phyloP scores from a whole-genome alignment of 2,888 invertebrate species.

The Metalampra italica region DNA sequence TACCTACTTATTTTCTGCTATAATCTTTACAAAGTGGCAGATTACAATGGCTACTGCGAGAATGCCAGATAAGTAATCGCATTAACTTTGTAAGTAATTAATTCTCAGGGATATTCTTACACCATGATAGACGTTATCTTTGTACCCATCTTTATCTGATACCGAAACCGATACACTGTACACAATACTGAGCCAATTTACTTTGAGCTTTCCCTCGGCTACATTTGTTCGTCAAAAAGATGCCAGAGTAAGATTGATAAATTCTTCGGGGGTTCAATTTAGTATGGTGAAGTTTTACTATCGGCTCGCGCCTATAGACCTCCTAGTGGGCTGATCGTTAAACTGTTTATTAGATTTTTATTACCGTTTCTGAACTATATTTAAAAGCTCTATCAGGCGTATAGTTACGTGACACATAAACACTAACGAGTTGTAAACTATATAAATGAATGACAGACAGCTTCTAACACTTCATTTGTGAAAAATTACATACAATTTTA shows the following conservation, averaged over 20 bases:
- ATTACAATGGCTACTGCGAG: constrained; percentile 48
- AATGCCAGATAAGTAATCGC: constrained; percentile 59
- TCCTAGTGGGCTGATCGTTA: constrained; percentile 63
- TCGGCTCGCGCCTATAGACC: constrained; percentile 45
- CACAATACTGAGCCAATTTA: constrained; percentile 26
- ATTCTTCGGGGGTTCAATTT: constrained; percentile 24
- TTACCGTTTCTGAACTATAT: constrained; percentile 56
- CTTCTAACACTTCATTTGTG: neutral
- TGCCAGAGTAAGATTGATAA: constrained; percentile 21
- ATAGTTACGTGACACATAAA: constrained; percentile 35
- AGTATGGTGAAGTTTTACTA: constrained; percentile 38
- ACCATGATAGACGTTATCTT: constrained; percentile 60
- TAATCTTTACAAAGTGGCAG: constrained; percentile 25
- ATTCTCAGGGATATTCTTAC: constrained; percentile 60
- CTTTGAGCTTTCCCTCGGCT: constrained; percentile 25
- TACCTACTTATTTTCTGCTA: neutral
- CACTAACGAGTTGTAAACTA: constrained; percentile 13
- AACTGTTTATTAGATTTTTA: constrained; percentile 65
- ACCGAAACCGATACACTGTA: constrained; percentile 38
- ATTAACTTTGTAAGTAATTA: constrained; percentile 65
- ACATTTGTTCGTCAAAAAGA: constrained; percentile 14
- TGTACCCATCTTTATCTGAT: constrained; percentile 52
- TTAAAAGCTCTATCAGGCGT: constrained; percentile 46
- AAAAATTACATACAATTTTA: neutral
- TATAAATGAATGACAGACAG: neutral